Evolutionary conservation across 2,797 vertebrate genomes (phyloP), one percentile per base, ranked within the genome.

Genomic region (Epinephelus awoara): DNA sequence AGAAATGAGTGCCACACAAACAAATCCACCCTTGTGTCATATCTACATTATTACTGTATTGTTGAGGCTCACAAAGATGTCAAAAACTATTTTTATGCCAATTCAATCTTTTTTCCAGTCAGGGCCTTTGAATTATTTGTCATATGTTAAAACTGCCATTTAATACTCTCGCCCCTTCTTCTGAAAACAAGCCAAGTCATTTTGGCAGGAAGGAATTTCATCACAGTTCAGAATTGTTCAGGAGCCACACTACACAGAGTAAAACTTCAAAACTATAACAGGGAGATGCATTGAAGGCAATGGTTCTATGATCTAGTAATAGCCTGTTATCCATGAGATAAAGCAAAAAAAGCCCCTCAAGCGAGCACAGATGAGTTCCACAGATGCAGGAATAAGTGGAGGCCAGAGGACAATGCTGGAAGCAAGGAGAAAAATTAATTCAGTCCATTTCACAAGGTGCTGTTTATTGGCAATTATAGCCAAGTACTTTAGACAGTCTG

Each of bases 381-480:
- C 79, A 88, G 85, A 83, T 79, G 77, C 25, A 59, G 73, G 73
- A 83, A 84, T 66, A 68, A 71, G 25, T 62, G 25, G 25, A 71
- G 82, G 65, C 75, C 64, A 79, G 72, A 83, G 77, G 72, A 85
- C 75, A 75, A 65, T 63, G 66, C 83, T 75, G 17, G 67, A 69
- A 77, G 67, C 76, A 56, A 77, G 58, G 72, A 76, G 77, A 80
- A 86, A 86, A 85, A 90, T 75, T 75, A 87, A 90, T 90, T 83
- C 75, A 73, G 73, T 82, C 78, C 51, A 84, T 88, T 88, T 89
- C 79, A 67, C 78, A 79, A 66, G 81, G 77, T 82, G 65, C 76
- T 88, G 86, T 92, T 93, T 92, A 90, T 88, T 90, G 89, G 72
- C 87, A 93, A 94, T 95, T 93, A 94, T 70, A 85, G 55, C 88